Base-by-base conservation (phyloP, 2,888 invertebrate species). In the Pseudococcus jackbeardsleyi region DNA sequence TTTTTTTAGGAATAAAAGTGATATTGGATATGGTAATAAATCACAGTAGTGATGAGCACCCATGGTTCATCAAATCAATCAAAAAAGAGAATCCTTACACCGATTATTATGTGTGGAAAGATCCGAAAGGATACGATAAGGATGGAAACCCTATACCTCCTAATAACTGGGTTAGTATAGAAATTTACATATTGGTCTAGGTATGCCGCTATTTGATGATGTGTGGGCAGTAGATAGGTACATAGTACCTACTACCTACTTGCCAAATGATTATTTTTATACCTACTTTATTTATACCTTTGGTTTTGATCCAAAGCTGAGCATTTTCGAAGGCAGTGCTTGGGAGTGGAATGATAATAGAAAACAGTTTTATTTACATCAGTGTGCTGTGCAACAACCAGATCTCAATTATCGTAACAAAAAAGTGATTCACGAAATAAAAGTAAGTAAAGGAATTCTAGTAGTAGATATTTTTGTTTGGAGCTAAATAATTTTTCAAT, bases 291-390 rank as follows among this genome's bases (percentile, higher is more conserved):
- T n/a, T n/a, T n/a, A n/a, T n/a, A 33, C 26, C 3, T 8, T 22
- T 19, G 39, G 8, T 46, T 59, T 68, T 33, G 86, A 86, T 84
- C 22, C 88, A 54, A 42, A 88, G 89, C 22, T 89, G 48, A 85
- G 54, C 12, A 72, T 89, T 48, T 89, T 89, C 22, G 88, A 94
- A 84, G 95, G 94, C 84, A 93, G 95, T 8, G 95, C 95, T 0
- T 96, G 97, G 96, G 93, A 93, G n/a, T 97, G 94, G 93, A 93
- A 93, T 89, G 92, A 93, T 0, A 91, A 91, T 22, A 93, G 96
- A 22, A 92, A 94, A 89, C 95, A 96, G 91, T 96, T 93, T 91
- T 97, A 96, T 91, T 93, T 96, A 1, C 97, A 98, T 91, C 95
- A 96, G 90, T 97, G 96, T 90, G 92, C 94, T 7, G 90, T 91